These are phyloP conservation scores for Cebidichthys violaceus DNA, from an alignment of 2,113 vertebrate species.

Conservation along the genomic window DNA sequence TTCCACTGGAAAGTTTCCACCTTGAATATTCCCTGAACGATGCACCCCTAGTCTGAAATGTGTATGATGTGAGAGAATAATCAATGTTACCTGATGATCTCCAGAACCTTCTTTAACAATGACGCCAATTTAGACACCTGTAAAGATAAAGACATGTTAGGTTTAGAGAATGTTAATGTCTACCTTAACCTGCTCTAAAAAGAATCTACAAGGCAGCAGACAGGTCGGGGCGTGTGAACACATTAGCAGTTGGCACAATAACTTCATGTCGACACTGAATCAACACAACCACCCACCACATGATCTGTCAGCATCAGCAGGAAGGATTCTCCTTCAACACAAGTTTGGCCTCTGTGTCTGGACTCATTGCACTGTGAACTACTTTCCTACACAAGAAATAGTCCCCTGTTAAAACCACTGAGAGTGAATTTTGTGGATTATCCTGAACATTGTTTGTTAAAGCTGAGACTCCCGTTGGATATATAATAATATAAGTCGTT, in stretches of 20 bases:
- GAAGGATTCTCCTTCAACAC: background rate
- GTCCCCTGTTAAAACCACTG: too few relatives aligned
- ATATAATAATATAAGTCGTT: background rate
- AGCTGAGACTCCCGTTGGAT: background rate
- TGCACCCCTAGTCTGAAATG: background rate
- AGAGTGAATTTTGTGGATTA: too few relatives aligned
- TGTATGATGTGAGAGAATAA: background rate
- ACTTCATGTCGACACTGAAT: too few relatives aligned
- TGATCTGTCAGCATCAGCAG: background rate
- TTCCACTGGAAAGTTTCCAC: background rate
- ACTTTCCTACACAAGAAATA: too few relatives aligned
- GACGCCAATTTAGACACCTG: slow-evolving; percentile 89
- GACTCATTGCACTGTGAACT: too few relatives aligned
- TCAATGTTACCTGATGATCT: slow-evolving; percentile 88
- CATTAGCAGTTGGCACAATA: too few relatives aligned
- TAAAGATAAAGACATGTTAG: slow-evolving; percentile 32
- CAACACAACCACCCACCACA: too few relatives aligned
- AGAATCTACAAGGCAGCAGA: background rate
- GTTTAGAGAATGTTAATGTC: background rate
- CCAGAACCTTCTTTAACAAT: slow-evolving; percentile 89
- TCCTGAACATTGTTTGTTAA: background rate
- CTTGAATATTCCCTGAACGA: background rate
- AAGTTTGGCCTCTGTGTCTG: too few relatives aligned
- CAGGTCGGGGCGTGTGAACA: background rate
- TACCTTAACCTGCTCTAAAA: background rate